These are phyloP conservation scores for Astyanax mexicanus DNA, from an alignment of 2,797 vertebrate species.

Conservation along the genomic window DNA sequence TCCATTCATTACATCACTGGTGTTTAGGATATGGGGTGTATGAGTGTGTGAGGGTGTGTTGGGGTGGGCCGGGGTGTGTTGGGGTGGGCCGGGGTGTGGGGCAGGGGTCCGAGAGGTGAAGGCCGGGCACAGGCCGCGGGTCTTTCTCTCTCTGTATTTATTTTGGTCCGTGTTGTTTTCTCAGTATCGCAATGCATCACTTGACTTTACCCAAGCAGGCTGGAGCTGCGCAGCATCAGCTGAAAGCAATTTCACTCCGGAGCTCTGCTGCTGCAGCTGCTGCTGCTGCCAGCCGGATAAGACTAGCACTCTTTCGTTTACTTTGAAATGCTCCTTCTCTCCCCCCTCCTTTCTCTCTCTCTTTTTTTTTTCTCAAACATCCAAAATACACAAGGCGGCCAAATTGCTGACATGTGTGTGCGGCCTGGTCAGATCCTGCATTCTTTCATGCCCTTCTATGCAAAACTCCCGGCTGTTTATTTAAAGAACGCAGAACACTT, in stretches of 20 bases:
- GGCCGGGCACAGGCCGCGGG: conserved; percentile 70
- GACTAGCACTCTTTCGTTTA: conserved; percentile 94
- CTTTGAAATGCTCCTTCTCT: conserved; percentile 95
- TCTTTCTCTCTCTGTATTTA: conserved; percentile 82
- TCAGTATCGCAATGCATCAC: conserved; percentile 86
- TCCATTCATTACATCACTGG: background rate
- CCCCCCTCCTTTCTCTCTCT: conserved; percentile 86
- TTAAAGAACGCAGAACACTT: conserved; percentile 95
- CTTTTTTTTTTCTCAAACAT: conserved; percentile 91
- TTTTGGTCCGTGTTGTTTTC: conserved; percentile 84
- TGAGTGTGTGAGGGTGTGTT: background rate
- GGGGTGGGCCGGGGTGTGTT: conserved; percentile 12
- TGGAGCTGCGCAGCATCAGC: conserved; percentile 90
- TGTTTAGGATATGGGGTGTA: background rate
- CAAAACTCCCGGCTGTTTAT: conserved; percentile 93
- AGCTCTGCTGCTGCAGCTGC: conserved; percentile 92
- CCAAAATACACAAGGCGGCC: conserved; percentile 96
- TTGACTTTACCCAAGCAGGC: conserved; percentile 92
- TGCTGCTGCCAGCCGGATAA: conserved; percentile 92
- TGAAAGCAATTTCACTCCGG: conserved; percentile 93
- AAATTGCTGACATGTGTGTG: conserved; percentile 98
- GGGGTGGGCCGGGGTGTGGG: conserved; percentile 18
- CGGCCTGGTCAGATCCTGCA: conserved; percentile 86
- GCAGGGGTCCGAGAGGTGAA: conserved; percentile 52
- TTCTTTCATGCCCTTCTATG: conserved; percentile 94